Percentiles rank a stretch among this genome's conserved stretches.
Conservation (phyloP, 1,140 invertebrate genomes). For the Zaprionus taronus region DNA sequence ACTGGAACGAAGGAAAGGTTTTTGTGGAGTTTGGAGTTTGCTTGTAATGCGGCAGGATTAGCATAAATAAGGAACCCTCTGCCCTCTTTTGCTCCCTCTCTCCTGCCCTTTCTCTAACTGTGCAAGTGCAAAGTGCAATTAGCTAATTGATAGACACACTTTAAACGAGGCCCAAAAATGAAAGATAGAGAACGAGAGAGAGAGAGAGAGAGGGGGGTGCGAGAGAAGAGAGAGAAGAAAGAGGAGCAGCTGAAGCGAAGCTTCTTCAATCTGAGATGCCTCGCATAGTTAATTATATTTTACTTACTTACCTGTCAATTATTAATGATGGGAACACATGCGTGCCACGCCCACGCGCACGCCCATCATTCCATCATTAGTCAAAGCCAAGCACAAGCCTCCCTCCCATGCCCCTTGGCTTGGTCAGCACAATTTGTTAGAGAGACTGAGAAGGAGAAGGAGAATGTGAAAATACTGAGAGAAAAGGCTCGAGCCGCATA, state of each 20-base stretch:
- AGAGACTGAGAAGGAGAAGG: not conserved
- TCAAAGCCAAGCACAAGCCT: slow-evolving; percentile 49
- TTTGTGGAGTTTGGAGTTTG: not conserved
- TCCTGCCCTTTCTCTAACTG: not conserved
- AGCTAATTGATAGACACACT: slow-evolving; percentile 50
- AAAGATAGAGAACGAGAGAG: slow-evolving; percentile 1
- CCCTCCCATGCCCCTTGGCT: not conserved
- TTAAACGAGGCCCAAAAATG: not conserved
- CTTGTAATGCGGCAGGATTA: slow-evolving; percentile 49
- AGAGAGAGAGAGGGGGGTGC: not conserved
- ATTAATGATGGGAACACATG: slow-evolving; percentile 58
- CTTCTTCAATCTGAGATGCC: slow-evolving; percentile 39
- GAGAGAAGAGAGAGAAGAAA: too few relatives aligned
- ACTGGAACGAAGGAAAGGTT: slow-evolving; percentile 3
- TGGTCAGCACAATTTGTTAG: slow-evolving; percentile 48
- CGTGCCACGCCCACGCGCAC: slow-evolving; percentile 21
- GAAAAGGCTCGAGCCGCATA: not conserved
- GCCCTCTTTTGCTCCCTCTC: not conserved
- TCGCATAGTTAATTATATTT: slow-evolving; percentile 57
- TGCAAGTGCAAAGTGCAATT: slow-evolving; percentile 50
- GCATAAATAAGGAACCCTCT: slow-evolving; percentile 50
- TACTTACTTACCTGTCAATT: slow-evolving; percentile 63
- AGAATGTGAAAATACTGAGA: not conserved
- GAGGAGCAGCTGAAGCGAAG: not conserved
- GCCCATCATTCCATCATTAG: slow-evolving; percentile 56